A percentile compares a stretch with the other conserved stretches of the same genome.
Conservation (phyloP, 2,888 invertebrate genomes). For the Rotaria macrura region DNA sequence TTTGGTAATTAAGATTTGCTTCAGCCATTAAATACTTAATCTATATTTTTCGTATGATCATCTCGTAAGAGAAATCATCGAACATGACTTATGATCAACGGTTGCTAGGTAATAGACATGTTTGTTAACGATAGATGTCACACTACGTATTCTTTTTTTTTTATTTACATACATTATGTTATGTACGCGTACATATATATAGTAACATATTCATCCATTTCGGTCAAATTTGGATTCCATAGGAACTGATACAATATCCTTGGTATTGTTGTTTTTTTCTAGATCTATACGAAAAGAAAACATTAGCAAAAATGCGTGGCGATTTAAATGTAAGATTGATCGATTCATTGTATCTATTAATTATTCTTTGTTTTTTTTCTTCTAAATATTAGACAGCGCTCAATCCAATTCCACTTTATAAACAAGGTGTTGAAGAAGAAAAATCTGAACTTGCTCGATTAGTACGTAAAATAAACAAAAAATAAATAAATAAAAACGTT, state of each 20-base stretch:
- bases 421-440: constrained; percentile 91
- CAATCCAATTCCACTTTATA: constrained; percentile 84
- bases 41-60: background rate
- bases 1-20: constrained; percentile 27
- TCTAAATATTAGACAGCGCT: constrained; percentile 50
- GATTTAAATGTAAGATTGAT: background rate
- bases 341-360: background rate
- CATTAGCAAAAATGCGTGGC: constrained; percentile 1
- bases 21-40: background rate
- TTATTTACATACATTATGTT: background rate
- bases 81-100: background rate
- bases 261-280: background rate
- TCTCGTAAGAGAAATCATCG: background rate
- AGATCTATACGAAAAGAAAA: background rate
- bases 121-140: background rate
- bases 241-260: background rate
- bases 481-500: background rate
- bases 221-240: constrained; percentile 12
- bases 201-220: background rate
- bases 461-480: constrained; percentile 38
- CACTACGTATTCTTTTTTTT: background rate
- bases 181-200: background rate
- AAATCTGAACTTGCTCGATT: constrained; percentile 89
- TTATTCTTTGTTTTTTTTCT: background rate
- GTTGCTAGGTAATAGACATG: background rate